Conservation (phyloP, 2,888 invertebrate genomes). For the Salticus scenicus region DNA sequence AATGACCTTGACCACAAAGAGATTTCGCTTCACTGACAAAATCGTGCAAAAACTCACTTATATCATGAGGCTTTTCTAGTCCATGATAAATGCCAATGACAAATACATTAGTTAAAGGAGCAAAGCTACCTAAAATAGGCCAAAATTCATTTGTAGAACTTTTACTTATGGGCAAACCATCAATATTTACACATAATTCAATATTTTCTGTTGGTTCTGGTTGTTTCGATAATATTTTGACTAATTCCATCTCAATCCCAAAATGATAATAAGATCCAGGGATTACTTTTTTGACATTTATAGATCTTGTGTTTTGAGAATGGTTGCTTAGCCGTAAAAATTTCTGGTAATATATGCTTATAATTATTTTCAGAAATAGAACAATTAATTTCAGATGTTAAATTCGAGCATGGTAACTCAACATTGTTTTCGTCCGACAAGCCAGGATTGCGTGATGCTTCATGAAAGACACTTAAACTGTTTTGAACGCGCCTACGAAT, state of each 20-base stretch:
- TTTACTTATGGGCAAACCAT: background rate
- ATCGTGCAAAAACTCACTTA: background rate
- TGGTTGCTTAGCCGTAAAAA: background rate
- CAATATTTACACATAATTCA: background rate
- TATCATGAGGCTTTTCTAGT: background rate
- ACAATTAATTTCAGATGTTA: too few species aligned
- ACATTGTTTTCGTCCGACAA: too few species aligned
- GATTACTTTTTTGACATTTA: background rate
- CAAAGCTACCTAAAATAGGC: constrained; percentile 1
- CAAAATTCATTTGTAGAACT: background rate
- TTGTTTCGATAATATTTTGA: background rate
- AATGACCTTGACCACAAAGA: background rate
- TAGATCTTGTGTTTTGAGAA: background rate
- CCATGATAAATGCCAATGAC: background rate
- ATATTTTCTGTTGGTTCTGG: background rate
- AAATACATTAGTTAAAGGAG: background rate
- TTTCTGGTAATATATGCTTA: too few species aligned
- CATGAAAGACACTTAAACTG: background rate
- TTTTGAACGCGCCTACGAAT: background rate
- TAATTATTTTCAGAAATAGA: too few species aligned
- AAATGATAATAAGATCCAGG: background rate
- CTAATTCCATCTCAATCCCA: background rate
- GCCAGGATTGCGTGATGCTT: too few species aligned
- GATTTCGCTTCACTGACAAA: background rate
- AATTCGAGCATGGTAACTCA: too few species aligned